Conservation (phyloP, 2,797 vertebrate species). For the Peromyscus nudipes region DNA sequence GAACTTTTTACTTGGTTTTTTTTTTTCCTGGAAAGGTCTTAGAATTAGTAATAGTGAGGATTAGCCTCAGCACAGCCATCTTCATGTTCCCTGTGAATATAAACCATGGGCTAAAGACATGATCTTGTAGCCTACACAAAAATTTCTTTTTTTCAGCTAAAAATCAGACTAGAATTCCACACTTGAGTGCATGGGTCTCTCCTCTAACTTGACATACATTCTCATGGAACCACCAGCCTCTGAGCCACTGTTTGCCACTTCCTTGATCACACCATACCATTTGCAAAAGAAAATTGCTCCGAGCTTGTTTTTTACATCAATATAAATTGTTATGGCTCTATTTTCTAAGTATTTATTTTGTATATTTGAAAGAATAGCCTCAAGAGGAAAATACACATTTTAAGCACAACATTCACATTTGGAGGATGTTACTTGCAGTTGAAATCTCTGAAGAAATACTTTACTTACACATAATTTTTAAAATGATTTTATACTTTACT, state of each 20-base stretch:
- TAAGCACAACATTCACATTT: background rate
- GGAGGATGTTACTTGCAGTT: background rate
- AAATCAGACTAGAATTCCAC: background rate
- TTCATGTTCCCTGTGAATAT: background rate
- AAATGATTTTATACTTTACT: background rate
- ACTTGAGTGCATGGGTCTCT: background rate
- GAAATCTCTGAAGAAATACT: background rate
- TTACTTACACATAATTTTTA: background rate
- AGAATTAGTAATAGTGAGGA: background rate
- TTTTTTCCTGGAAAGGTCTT: background rate
- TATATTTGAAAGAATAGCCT: background rate
- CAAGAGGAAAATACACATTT: background rate
- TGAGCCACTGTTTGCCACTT: background rate
- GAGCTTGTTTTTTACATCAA: background rate
- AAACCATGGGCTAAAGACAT: background rate
- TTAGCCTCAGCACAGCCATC: background rate
- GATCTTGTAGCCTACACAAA: background rate
- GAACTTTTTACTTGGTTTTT: background rate
- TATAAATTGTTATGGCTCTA: background rate
- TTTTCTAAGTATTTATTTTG: background rate
- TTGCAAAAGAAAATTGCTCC: background rate
- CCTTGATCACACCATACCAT: background rate
- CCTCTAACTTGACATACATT: background rate
- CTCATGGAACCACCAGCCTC: background rate
- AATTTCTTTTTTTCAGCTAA: conserved; percentile 1